Conservation (phyloP, 1,140 invertebrate species). For the Dolichoris vasculosae region DNA sequence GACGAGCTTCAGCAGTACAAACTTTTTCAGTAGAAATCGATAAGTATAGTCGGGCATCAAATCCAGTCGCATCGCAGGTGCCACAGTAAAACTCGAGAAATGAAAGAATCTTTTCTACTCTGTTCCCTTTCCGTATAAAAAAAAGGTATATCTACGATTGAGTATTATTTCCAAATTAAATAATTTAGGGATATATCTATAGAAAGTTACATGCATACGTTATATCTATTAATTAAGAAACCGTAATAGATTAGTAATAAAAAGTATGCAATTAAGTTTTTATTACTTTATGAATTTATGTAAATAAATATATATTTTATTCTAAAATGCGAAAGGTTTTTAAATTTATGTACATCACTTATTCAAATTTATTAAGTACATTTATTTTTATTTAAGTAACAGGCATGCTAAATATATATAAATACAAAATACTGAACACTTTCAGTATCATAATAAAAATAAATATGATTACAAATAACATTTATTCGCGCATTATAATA, state of each 20-base stretch:
- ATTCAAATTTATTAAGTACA: no score
- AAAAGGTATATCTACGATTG: neutral
- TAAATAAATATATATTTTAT: no score
- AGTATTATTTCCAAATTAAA: neutral
- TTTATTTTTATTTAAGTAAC: no score
- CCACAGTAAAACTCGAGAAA: conserved; percentile 25
- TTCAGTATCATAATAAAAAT: no score
- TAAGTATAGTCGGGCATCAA: conserved; percentile 38
- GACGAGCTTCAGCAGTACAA: neutral
- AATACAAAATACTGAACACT: no score
- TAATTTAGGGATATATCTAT: neutral
- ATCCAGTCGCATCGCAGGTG: conserved; percentile 9
- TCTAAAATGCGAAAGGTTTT: no score
- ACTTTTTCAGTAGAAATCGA: conserved; percentile 49
- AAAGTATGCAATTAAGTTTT: neutral
- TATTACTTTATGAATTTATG: neutral
- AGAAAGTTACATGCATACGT: neutral
- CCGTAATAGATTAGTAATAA: neutral
- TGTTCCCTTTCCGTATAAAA: neutral
- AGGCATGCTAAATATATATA: no score
- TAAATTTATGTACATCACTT: no score
- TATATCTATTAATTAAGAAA: neutral
- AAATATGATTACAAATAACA: no score
- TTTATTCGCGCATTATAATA: no score
- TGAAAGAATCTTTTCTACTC: conserved; percentile 12